Evolutionary conservation across 2,113 vertebrate genomes (phyloP), one percentile per base, ranked within the genome.

Genomic region (Microtus ochrogaster): DNA sequence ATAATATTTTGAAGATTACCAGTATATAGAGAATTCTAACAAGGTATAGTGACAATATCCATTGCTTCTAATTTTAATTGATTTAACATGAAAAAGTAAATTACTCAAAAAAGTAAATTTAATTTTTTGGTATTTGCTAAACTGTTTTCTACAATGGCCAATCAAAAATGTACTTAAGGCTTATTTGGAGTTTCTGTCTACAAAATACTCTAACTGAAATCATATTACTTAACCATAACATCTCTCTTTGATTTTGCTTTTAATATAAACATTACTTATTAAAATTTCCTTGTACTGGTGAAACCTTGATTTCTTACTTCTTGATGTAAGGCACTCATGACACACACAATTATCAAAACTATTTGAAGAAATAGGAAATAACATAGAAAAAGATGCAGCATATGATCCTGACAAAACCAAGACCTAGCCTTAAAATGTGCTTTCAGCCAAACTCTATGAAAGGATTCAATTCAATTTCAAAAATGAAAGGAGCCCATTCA

Each of bases 41-140:
- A 41, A 74, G 41, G 24, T 95, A 44, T 95, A 92, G 96, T 52
- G 87, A 95, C 93, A 96, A 90, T 73, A 33, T 7, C 19, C 22
- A 44, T 44, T 93, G 24, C 12, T 39, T 0, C 6, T 41, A 84
- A 88, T 44, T 17, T 87, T 65, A 70, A 24, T 86, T 24, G 81
- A 33, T 63, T 83, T 94, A 86, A 95, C 52, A 55, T 94, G 61
- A 95, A 97, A 88, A 52, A 28, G 2, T 82, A 49, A n/a, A 89
- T 41, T 65, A 28, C 47, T 87, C 91, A 8, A 52, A 77, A 94
- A 94, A 94, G 72, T 87, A 84, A 73, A 97, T 78, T 85, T 24
- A 96, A 63, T 28, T 39, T 92, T 81, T n/a, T 95, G 13, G 5
- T 36, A 66, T 92, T 91, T 93, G 30, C 74, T 76, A 89, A 58